phyloP scores from a whole-genome alignment of 2,113 vertebrate species.

The Dasyprocta punctata region DNA sequence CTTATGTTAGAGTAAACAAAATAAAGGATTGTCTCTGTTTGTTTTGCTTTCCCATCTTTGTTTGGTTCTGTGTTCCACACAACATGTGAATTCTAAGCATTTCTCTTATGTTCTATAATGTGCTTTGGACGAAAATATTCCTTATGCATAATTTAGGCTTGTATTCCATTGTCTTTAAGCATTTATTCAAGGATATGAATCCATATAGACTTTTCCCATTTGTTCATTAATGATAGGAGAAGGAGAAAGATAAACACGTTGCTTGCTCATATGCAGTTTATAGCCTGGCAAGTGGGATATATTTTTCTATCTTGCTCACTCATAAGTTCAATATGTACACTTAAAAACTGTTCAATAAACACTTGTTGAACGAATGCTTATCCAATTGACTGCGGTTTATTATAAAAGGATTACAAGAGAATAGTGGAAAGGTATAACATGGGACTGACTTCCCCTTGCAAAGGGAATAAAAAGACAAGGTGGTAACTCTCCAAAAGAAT shows the following conservation, averaged over 20 bases:
- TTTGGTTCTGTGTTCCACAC: not conserved
- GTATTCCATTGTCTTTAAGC: not conserved
- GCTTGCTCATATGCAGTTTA: not conserved
- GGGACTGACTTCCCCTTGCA: fast-evolving
- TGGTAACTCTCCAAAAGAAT: not conserved
- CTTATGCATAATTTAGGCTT: not conserved
- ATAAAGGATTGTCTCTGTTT: slow-evolving; percentile 14
- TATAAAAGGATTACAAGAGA: not conserved
- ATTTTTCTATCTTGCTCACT: not conserved
- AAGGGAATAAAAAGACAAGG: not conserved
- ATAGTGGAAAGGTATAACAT: not conserved
- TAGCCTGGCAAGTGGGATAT: too few relatives aligned
- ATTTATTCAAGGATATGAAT: not conserved
- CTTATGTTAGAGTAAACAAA: slow-evolving; percentile 56
- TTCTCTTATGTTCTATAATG: not conserved
- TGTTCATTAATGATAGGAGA: not conserved
- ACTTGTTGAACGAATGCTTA: not conserved
- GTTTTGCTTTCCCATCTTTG: not conserved
- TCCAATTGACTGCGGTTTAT: not conserved
- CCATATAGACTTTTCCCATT: not conserved
- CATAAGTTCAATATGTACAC: not conserved
- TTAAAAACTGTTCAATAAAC: not conserved
- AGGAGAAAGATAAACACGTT: not conserved
- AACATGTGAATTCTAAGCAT: not conserved
- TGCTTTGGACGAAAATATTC: not conserved